A percentile compares a stretch with the other conserved stretches of the same genome.
These are phyloP conservation scores for Poecilus cupreus DNA, from an alignment of 2,888 invertebrate species.

Conservation along the genomic window DNA sequence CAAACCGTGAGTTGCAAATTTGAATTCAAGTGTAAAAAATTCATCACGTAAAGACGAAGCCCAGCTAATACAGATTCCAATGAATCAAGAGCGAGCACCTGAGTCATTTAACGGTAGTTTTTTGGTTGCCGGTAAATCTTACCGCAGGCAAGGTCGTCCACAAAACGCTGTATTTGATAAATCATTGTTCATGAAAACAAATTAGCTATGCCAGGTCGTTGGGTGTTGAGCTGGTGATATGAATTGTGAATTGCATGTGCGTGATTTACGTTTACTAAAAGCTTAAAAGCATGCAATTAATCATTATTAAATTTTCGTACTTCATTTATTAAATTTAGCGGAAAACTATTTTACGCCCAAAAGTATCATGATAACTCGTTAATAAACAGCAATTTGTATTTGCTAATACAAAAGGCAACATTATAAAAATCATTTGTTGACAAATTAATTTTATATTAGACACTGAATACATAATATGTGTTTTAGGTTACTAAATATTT, in stretches of 20 bases:
- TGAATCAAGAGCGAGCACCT: not conserved
- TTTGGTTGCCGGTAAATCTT: constrained; percentile 8
- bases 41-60: not conserved
- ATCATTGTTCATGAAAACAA: constrained; percentile 26
- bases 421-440: no score
- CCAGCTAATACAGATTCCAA: constrained; percentile 9
- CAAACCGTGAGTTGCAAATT: constrained; percentile 24
- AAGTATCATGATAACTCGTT: not conserved
- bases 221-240: not conserved
- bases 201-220: not conserved
- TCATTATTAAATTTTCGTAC: not conserved
- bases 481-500: no score
- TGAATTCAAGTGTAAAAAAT: not conserved
- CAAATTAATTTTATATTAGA: no score
- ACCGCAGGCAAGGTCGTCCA: constrained; percentile 33
- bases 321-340: not conserved
- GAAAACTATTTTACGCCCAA: not conserved
- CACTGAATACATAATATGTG: no score
- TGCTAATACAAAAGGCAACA: no score
- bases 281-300: not conserved
- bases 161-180: constrained; percentile 19
- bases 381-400: no score
- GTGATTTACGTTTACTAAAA: not conserved
- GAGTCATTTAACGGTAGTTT: constrained; percentile 46
- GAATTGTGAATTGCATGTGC: constrained; percentile 13